phyloP scores from a whole-genome alignment of 2,797 vertebrate genomes.

The Balearica regulorum region DNA sequence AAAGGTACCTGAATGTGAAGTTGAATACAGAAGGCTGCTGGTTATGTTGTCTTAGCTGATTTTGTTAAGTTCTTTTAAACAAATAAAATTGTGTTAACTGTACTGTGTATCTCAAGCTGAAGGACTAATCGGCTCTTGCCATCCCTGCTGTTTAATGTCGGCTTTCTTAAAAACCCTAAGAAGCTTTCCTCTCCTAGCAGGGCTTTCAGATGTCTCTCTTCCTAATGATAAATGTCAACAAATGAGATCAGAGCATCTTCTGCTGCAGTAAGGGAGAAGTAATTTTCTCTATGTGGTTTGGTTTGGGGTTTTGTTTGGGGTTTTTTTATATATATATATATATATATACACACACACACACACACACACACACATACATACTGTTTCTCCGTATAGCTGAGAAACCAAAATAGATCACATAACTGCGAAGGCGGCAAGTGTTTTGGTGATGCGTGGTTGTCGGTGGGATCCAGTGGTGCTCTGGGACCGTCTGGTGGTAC shows the following conservation, averaged over 20 bases:
- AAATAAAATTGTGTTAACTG: background rate
- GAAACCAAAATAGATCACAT: background rate
- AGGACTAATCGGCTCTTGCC: background rate
- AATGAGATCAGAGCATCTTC: background rate
- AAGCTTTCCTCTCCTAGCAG: background rate
- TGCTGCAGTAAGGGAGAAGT: background rate
- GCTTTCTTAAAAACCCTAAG: constrained; percentile 18
- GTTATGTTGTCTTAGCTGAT: background rate
- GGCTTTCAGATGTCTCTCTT: background rate
- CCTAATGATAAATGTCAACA: constrained; percentile 9
- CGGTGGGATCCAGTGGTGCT: background rate
- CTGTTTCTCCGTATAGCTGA: background rate
- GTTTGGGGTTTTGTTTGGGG: too few relatives aligned
- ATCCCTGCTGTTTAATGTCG: background rate
- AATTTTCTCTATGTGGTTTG: background rate
- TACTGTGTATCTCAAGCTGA: background rate
- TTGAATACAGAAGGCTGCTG: background rate
- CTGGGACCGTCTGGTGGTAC: background rate
- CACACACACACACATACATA: too few relatives aligned
- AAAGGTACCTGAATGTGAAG: background rate
- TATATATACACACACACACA: too few relatives aligned
- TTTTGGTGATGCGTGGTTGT: background rate
- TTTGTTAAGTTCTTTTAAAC: background rate
- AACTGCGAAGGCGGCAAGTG: accelerated
- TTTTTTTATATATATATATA: too few relatives aligned